Percentiles rank a stretch among this genome's conserved stretches.
Conservation (phyloP, 1,140 invertebrate species). For the Pinna nobilis region DNA sequence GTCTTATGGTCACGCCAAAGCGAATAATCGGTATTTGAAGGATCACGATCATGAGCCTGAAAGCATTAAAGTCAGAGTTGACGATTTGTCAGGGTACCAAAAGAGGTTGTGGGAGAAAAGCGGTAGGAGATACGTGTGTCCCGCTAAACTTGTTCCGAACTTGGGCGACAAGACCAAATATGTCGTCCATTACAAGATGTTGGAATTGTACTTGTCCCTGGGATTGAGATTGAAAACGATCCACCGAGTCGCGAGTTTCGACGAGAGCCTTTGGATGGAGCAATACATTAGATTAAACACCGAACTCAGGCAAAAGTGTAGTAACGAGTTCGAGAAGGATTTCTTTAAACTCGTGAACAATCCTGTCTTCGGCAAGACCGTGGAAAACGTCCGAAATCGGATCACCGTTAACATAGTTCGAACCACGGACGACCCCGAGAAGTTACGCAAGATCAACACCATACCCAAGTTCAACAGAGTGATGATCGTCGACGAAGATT, state of each 20-base stretch:
- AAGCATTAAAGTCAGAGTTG: too few relatives aligned
- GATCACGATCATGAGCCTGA: too few relatives aligned
- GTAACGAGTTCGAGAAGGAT: slow-evolving; percentile 72
- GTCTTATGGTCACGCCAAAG: too few relatives aligned
- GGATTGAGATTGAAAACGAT: slow-evolving; percentile 30
- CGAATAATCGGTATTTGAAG: too few relatives aligned
- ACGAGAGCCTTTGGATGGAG: slow-evolving; percentile 36
- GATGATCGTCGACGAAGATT: too few relatives aligned
- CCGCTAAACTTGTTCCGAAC: slow-evolving; percentile 51
- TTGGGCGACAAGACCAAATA: slow-evolving; percentile 43
- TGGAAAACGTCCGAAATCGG: slow-evolving; percentile 23
- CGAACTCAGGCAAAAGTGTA: slow-evolving; percentile 64
- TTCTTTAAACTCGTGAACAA: slow-evolving; percentile 76
- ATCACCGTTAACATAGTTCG: slow-evolving; percentile 16
- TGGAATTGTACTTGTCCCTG: slow-evolving; percentile 18
- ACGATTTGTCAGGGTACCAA: too few relatives aligned
- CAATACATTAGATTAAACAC: slow-evolving; percentile 54
- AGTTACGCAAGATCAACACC: too few relatives aligned
- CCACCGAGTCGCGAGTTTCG: slow-evolving; percentile 38
- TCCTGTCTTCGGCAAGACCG: slow-evolving; percentile 62
- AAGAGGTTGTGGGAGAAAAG: too few relatives aligned
- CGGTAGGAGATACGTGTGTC: too few relatives aligned
- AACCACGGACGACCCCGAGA: too few relatives aligned
- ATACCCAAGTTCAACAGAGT: too few relatives aligned
- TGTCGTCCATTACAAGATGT: slow-evolving; percentile 19